Base-by-base conservation (phyloP, 1,140 invertebrate genomes). In the Drusus annulatus region DNA sequence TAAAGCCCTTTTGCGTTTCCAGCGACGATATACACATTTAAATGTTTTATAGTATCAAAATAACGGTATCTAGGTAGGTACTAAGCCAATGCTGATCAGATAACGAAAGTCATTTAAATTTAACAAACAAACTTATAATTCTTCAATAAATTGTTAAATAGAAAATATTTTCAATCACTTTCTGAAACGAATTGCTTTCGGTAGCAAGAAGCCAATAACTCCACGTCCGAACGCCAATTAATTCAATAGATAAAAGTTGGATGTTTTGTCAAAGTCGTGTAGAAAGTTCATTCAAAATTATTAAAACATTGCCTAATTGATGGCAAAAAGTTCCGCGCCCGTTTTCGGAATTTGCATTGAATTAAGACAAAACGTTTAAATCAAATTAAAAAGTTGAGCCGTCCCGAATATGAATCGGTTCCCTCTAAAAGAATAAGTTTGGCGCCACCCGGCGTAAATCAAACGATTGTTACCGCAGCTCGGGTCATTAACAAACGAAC, bases 401-500 rank as follows among this genome's bases (percentile, higher is more conserved):
- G 23, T 10, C 62, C 16, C 23, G 62, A 65, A 31, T 28, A 65
- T 65, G 62, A 65, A 65, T 65, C 16, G 62, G 62, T 65, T 65
- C 21, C 23, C 13, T 65, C 17, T 31, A 28, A 45, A 28, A 28
- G 62, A 65, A 65, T 65, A 71, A 71, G 50, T 52, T 71, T 71
- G 21, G n/a, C 50, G 36, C 25, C 50, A 19, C 17, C 31, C 36
- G 23, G 63, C 71, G 76, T 78, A 81, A 81, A 78, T 81, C 80
- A 78, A 69, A 81, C 76, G 76, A 81, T 78, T 81, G 80, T 78
- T 81, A 81, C 69, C 50, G 16, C 16, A 71, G 50, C 54, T 65
- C 50, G 56, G 76, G 76, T 81, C 76, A 81, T 81, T 81, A 81
- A 81, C 80, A 81, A 71, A 76, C 76, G 80, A 77, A 76, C 68